phyloP scores from a whole-genome alignment of 2,797 vertebrate genomes.

The Etheostoma perlongum region DNA sequence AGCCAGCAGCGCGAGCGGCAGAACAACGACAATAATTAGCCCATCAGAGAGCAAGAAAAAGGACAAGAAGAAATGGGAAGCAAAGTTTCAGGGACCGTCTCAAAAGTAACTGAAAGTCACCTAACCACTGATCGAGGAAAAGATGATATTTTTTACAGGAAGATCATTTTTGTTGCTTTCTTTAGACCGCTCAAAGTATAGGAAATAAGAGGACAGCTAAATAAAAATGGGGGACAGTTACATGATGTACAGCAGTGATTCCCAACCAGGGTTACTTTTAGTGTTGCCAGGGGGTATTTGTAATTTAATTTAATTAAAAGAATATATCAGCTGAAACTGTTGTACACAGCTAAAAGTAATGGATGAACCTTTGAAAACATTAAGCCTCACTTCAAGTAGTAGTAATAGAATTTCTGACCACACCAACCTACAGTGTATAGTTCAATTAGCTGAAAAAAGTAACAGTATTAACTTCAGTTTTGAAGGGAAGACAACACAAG shows the following conservation, averaged over 20 bases:
- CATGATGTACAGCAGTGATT: neutral
- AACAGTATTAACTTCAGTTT: too few relatives aligned
- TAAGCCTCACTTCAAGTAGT: too few relatives aligned
- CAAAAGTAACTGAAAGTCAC: slow-evolving; percentile 22
- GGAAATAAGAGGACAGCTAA: neutral
- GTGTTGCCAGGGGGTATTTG: too few relatives aligned
- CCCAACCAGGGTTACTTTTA: too few relatives aligned
- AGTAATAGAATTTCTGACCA: too few relatives aligned
- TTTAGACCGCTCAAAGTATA: neutral
- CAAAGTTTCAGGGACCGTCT: slow-evolving; percentile 42
- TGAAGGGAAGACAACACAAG: too few relatives aligned
- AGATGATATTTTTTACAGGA: neutral
- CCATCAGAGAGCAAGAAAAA: slow-evolving; percentile 63
- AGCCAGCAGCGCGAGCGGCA: slow-evolving; percentile 62
- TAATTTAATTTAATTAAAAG: too few relatives aligned
- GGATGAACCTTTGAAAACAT: too few relatives aligned
- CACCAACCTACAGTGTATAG: too few relatives aligned
- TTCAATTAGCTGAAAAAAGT: too few relatives aligned
- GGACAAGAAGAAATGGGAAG: slow-evolving; percentile 37
- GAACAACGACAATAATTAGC: slow-evolving; percentile 75
- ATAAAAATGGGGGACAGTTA: neutral
- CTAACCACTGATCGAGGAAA: slow-evolving; percentile 21
- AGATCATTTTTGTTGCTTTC: neutral
- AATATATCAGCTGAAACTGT: too few relatives aligned
- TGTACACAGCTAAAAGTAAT: too few relatives aligned